Percentiles rank a stretch among this genome's conserved stretches.
These are phyloP conservation scores for Tetragonula clypearis DNA, from an alignment of 1,140 invertebrate species.

Conservation along the genomic window DNA sequence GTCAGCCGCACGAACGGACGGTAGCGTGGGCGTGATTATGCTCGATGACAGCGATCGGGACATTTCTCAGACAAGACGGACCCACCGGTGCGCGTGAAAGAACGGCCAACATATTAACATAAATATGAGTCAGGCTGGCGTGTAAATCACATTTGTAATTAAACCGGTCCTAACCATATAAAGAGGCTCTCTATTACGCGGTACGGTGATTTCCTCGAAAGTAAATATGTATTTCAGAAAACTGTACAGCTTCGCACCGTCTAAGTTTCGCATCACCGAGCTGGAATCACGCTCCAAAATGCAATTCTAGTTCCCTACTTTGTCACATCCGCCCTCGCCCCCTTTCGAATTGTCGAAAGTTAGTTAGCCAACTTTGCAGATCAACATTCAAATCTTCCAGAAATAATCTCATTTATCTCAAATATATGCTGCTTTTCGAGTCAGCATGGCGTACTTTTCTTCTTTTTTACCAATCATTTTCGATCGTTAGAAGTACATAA, in stretches of 20 bases:
- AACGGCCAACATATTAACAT: neutral
- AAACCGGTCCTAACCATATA: neutral
- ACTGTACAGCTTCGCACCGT: neutral
- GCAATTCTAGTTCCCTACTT: neutral
- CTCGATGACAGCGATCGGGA: constrained; percentile 19
- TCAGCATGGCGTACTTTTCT: too few relatives aligned
- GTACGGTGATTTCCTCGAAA: neutral
- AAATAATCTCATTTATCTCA: neutral
- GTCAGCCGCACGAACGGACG: neutral
- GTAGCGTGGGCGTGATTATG: constrained; percentile 47
- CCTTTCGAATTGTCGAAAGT: neutral
- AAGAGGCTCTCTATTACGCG: neutral
- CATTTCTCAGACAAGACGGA: neutral
- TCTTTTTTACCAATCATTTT: neutral
- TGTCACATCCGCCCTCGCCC: neutral
- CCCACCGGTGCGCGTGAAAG: neutral
- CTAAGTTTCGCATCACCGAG: neutral
- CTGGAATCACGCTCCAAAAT: neutral
- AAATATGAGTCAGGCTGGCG: neutral
- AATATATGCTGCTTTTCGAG: neutral
- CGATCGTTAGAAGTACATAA: neutral
- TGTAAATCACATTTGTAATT: neutral
- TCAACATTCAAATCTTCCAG: neutral
- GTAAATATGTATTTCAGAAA: neutral
- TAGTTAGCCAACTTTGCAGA: neutral